phyloP scores from a whole-genome alignment of 2,113 vertebrate genomes.

The Alces alces region DNA sequence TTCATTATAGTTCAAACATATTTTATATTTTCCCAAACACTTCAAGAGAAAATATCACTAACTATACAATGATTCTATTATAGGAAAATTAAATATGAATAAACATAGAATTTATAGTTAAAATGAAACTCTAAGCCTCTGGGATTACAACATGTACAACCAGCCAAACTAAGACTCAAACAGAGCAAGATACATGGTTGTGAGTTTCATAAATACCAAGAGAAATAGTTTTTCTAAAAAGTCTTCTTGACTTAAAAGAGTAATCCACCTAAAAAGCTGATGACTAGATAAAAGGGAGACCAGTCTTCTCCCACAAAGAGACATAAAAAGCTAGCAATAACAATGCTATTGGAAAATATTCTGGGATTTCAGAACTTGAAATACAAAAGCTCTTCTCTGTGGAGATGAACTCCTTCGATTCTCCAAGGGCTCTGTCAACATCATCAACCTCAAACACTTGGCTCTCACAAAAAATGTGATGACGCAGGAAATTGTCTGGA shows the following conservation, averaged over 20 bases:
- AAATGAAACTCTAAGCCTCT: background rate
- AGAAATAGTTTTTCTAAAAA: background rate
- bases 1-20: background rate
- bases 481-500: slow-evolving; percentile 41
- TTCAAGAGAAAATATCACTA: slow-evolving; percentile 40
- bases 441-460: slow-evolving; percentile 31
- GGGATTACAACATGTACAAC: background rate
- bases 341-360: slow-evolving; percentile 17
- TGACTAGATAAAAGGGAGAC: background rate
- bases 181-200: background rate
- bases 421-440: slow-evolving; percentile 31
- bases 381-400: background rate
- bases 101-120: background rate
- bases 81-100: slow-evolving; percentile 18
- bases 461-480: slow-evolving; percentile 33
- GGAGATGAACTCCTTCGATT: background rate
- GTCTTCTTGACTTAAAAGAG: background rate
- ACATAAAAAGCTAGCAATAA: background rate
- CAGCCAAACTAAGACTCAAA: background rate
- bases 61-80: background rate
- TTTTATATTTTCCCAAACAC: slow-evolving; percentile 6
- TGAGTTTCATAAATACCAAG: background rate
- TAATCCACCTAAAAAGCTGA: background rate
- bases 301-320: background rate
- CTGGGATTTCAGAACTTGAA: slow-evolving; percentile 7